phyloP scores from a whole-genome alignment of 2,888 invertebrate genomes.

The Trimorus sp. region DNA sequence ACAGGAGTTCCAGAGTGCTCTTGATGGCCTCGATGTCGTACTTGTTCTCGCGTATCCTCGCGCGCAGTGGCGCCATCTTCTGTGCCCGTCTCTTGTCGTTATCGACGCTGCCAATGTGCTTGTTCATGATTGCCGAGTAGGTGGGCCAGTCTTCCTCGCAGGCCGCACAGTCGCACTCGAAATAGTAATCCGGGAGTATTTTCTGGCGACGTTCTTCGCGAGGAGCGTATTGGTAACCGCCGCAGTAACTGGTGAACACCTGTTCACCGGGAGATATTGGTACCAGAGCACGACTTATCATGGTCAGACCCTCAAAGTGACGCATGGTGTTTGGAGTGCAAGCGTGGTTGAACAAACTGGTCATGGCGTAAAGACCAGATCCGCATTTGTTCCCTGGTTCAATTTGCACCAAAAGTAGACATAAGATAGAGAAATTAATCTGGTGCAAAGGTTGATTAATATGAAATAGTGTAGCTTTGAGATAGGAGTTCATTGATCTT shows the following conservation, averaged over 20 bases:
- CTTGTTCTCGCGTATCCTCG: slow-evolving; percentile 74
- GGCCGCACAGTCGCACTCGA: slow-evolving; percentile 77
- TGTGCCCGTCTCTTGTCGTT: slow-evolving; percentile 75
- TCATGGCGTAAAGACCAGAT: slow-evolving; percentile 77
- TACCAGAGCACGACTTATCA: slow-evolving; percentile 78
- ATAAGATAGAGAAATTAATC: too few species aligned
- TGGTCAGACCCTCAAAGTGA: slow-evolving; percentile 78
- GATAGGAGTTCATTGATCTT: too few species aligned
- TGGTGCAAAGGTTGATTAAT: too few species aligned
- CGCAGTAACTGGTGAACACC: slow-evolving; percentile 79
- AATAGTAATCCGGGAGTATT: slow-evolving; percentile 78
- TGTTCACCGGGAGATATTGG: slow-evolving; percentile 78
- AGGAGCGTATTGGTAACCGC: slow-evolving; percentile 77
- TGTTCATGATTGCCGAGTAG: slow-evolving; percentile 74
- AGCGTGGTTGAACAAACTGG: slow-evolving; percentile 79
- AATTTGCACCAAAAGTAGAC: slow-evolving; percentile 75
- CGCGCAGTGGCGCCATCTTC: slow-evolving; percentile 75
- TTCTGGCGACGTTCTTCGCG: slow-evolving; percentile 73
- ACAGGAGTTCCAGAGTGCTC: slow-evolving; percentile 73
- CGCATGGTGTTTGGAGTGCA: slow-evolving; percentile 79
- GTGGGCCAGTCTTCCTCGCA: slow-evolving; percentile 77
- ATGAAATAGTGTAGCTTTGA: too few species aligned
- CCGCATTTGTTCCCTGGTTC: slow-evolving; percentile 78
- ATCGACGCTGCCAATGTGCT: slow-evolving; percentile 76
- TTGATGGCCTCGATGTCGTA: slow-evolving; percentile 80